These are phyloP conservation scores for Megaceryle maxima DNA, from an alignment of 2,113 vertebrate species.

Conservation along the genomic window DNA sequence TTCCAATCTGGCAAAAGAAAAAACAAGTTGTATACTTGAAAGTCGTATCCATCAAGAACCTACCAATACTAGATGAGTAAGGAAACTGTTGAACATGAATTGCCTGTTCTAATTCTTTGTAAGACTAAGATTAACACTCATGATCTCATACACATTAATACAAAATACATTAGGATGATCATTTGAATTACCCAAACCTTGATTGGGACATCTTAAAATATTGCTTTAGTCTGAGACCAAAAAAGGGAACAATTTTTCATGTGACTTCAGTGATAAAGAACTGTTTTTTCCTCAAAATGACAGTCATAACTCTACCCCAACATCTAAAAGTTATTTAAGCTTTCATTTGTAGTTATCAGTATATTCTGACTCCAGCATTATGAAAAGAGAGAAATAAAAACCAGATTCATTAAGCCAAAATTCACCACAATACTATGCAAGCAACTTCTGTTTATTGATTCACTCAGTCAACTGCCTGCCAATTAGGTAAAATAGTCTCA, in stretches of 20 bases:
- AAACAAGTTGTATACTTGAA: neutral
- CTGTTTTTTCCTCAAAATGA: neutral
- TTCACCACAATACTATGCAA: neutral
- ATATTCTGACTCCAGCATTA: neutral
- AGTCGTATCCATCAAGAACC: neutral
- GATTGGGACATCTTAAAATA: neutral
- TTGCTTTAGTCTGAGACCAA: neutral
- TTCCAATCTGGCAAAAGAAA: conserved; percentile 53
- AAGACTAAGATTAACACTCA: neutral
- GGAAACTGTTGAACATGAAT: neutral
- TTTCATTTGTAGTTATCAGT: neutral
- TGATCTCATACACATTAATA: neutral
- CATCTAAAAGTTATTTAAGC: neutral
- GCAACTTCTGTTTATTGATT: neutral
- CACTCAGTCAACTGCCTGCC: neutral
- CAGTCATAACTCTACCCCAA: neutral
- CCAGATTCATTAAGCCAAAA: neutral
- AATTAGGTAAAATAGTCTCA: neutral
- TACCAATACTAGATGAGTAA: neutral
- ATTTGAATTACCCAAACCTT: neutral
- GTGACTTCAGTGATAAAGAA: neutral
- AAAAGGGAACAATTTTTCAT: neutral
- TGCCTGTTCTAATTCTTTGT: neutral
- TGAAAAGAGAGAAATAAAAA: neutral
- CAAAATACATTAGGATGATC: neutral